These are phyloP conservation scores for Diarsia dahlii DNA, from an alignment of 2,888 invertebrate species.

Conservation along the genomic window DNA sequence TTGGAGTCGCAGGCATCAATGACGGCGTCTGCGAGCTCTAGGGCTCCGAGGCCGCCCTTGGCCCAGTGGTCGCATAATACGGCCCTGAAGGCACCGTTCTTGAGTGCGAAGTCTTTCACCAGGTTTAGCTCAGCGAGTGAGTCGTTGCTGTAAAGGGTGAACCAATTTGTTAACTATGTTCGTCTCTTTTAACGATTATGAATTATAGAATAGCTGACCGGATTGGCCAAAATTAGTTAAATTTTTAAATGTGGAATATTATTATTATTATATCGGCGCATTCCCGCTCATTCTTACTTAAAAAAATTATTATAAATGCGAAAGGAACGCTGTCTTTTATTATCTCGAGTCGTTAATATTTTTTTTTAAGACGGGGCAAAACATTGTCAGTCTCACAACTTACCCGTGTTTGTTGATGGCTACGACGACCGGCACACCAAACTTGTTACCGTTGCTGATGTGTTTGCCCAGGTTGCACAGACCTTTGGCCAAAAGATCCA, in stretches of 20 bases:
- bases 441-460: conserved; percentile 97
- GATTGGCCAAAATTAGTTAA: neutral
- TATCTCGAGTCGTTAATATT: neutral
- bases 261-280: too few relatives aligned
- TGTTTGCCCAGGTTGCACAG: conserved; percentile 97
- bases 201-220: neutral
- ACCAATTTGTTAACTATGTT: neutral
- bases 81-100: conserved; percentile 96
- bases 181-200: neutral
- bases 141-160: conserved; percentile 92
- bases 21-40: conserved; percentile 96
- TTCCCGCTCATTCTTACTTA: too few relatives aligned
- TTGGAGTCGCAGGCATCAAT: conserved; percentile 93
- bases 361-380: neutral
- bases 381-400: conserved; percentile 33
- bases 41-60: conserved; percentile 96
- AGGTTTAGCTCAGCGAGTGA: conserved; percentile 95
- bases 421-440: conserved; percentile 98
- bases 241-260: neutral
- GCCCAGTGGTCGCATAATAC: conserved; percentile 97
- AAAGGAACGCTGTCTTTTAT: neutral
- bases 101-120: conserved; percentile 93
- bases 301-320: neutral
- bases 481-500: conserved; percentile 96
- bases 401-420: conserved; percentile 97